These are phyloP conservation scores for Rapana venosa DNA, from an alignment of 2,888 invertebrate genomes.

Conservation along the genomic window DNA sequence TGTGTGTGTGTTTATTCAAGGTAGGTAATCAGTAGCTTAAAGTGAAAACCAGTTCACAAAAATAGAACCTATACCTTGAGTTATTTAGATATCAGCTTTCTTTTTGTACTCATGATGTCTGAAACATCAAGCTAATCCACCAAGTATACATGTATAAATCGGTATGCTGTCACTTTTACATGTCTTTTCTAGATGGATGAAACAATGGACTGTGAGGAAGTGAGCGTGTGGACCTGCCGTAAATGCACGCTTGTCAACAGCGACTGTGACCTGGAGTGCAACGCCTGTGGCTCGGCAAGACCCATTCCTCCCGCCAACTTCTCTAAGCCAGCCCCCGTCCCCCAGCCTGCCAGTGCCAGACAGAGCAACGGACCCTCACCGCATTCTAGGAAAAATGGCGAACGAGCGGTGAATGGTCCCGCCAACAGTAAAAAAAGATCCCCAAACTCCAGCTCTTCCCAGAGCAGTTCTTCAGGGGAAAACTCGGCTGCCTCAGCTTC, in stretches of 20 bases:
- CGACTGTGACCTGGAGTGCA: slow-evolving; percentile 52
- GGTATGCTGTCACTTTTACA: neutral
- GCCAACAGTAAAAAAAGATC: neutral
- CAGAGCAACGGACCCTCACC: slow-evolving; percentile 3
- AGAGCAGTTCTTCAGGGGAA: neutral
- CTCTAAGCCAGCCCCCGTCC: neutral
- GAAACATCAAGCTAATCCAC: neutral
- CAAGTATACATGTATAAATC: neutral
- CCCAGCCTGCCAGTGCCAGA: neutral
- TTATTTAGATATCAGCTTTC: too few relatives aligned
- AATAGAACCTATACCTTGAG: too few relatives aligned
- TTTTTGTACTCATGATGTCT: neutral
- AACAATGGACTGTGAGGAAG: slow-evolving; percentile 41
- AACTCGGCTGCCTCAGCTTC: neutral
- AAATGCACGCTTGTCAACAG: slow-evolving; percentile 83
- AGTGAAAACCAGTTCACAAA: neutral
- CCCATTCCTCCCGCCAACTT: neutral
- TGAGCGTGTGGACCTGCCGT: slow-evolving; percentile 78
- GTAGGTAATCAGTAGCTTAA: neutral
- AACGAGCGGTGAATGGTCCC: neutral
- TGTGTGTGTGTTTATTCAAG: neutral
- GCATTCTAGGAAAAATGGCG: neutral
- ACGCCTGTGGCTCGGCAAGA: slow-evolving; percentile 54
- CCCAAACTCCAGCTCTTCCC: neutral
- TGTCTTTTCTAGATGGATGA: slow-evolving; percentile 20